phyloP scores from a whole-genome alignment of 2,888 invertebrate species.

The Helobdella robusta region DNA sequence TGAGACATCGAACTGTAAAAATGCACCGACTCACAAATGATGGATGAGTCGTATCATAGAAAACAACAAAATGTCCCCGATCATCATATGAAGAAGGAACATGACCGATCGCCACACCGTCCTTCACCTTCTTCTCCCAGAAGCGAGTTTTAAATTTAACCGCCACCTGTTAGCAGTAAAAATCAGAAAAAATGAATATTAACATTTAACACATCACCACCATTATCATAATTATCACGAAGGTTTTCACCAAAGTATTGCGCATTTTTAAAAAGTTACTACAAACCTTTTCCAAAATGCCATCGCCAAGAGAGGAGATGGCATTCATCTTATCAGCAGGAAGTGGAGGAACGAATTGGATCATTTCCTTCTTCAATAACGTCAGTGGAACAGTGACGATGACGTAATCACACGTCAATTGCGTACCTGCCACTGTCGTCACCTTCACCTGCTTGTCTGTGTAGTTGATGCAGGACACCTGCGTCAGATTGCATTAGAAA shows the following conservation, averaged over 20 bases:
- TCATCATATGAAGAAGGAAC: conserved; percentile 42
- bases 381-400: conserved; percentile 51
- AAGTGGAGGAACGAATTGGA: conserved; percentile 49
- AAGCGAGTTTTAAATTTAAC: conserved; percentile 49
- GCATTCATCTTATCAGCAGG: conserved; percentile 48
- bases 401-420: conserved; percentile 43
- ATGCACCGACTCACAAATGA: no score
- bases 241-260: no score
- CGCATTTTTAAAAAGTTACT: no score
- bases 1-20: no score
- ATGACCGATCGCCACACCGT: conserved; percentile 48
- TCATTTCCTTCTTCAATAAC: conserved; percentile 44
- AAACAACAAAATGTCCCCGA: conserved; percentile 50
- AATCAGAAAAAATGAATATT: no score
- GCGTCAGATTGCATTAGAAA: no score
- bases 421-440: conserved; percentile 37
- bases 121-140: conserved; percentile 46
- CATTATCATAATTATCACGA: no score
- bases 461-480: conserved; percentile 25
- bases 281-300: conserved; percentile 52
- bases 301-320: conserved; percentile 48
- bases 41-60: conserved; percentile 48
- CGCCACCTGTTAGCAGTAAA: conserved; percentile 46
- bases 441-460: conserved; percentile 35
- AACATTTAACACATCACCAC: no score